Base-by-base conservation (phyloP, 2,113 vertebrate genomes). In the Ptilonorhynchus violaceus region DNA sequence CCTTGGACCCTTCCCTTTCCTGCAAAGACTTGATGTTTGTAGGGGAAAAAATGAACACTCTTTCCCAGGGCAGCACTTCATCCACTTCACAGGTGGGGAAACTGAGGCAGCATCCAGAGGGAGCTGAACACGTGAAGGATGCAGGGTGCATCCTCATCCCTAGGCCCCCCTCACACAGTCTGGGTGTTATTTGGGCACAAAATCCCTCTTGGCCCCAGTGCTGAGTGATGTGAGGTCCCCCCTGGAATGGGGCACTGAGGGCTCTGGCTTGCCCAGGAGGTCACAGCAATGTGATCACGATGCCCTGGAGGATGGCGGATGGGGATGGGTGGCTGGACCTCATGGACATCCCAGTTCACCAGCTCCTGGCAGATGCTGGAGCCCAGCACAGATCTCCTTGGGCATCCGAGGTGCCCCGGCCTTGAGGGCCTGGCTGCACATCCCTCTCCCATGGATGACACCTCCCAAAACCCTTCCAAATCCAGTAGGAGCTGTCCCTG, bases 291-390 rank as follows among this genome's bases (percentile, higher is more conserved):
- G 6, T 4, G 53, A n/a, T 31, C 4, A 1, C 5, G 50, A 5
- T 18, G 23, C 5, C 31, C 47, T 3, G 2, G 30, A 31, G 25
- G 22, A 33, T 0, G 0, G 23, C 31, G 55, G 44, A 3, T 0
- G 11, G 20, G 13, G 31, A 16, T 0, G 4, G 10, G 31, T 4
- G 4, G 31, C 42, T 68, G 59, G 11, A 28, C 18, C 28, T 31
- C 0, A 0, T 7, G 6, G 44, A 20, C 2, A 25, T 64, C 64
- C 6, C 47, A 39, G 14, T n/a, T 52, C 69, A 35, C 44, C 8
- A 80, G 20, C 17, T 5, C 12, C 46, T 7, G 2, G 37, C 13
- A 0, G 1, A 8, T 35, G 31, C 49, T 39, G 4, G 12, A 52
- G 27, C 27, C 37, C 70, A 59, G 55, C 44, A 50, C 37, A 13